Evolutionary conservation across 2,113 vertebrate species (phyloP).

Genomic region (Muntiacus muntjak): DNA sequence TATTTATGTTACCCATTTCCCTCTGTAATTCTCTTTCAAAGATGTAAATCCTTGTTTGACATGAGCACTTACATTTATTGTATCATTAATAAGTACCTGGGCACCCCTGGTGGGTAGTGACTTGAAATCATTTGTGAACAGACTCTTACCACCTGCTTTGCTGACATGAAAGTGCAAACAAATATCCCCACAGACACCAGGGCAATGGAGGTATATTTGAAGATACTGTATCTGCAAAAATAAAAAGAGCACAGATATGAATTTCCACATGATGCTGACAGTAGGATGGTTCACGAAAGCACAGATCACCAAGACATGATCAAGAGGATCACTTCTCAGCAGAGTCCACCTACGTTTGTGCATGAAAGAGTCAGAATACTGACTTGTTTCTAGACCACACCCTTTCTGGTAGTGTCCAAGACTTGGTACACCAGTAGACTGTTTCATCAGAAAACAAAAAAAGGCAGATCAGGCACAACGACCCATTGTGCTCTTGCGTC

Average conservation of each 20-base stretch:
- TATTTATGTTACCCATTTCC: not conserved
- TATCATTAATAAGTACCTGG: not conserved
- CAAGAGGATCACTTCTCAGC: not conserved
- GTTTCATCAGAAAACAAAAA: not conserved
- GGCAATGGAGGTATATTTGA: constrained; percentile 91
- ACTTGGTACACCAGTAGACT: not conserved
- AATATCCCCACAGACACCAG: constrained; percentile 96
- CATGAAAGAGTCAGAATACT: not conserved
- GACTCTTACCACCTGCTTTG: constrained; percentile 94
- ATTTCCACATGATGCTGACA: not conserved
- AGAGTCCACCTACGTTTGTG: too few species aligned
- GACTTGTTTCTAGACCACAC: not conserved
- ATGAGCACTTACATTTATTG: not conserved
- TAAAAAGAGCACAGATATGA: not conserved
- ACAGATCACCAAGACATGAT: not conserved
- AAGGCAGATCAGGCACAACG: not conserved
- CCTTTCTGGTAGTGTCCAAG: not conserved
- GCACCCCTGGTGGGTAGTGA: not conserved
- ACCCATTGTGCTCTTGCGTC: not conserved
- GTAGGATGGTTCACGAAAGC: not conserved
- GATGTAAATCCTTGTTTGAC: not conserved
- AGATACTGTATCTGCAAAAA: constrained; percentile 87
- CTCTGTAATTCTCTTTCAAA: not conserved
- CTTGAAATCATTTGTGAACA: not conserved
- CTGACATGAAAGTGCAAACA: constrained; percentile 97